phyloP scores from a whole-genome alignment of 2,888 invertebrate genomes.

The Dicyrtoma fusca region DNA sequence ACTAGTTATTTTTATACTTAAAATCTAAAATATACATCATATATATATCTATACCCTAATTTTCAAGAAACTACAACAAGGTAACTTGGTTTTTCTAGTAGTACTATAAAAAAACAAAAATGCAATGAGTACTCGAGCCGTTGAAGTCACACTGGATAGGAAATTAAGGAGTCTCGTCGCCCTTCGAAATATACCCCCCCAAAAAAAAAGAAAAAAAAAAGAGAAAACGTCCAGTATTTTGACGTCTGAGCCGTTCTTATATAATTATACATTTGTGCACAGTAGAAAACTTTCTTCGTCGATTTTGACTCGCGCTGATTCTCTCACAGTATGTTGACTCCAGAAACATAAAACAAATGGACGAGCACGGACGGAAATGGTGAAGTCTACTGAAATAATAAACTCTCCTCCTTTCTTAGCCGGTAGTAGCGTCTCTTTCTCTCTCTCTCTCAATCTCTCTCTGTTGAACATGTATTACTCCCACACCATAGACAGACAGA shows the following conservation, averaged over 20 bases:
- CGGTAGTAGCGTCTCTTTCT: background rate
- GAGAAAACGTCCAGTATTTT: constrained; percentile 1
- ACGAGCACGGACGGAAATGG: background rate
- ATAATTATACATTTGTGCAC: constrained; percentile 15
- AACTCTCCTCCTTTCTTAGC: background rate
- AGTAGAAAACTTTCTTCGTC: background rate
- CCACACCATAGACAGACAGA: background rate
- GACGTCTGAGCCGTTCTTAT: constrained; percentile 6
- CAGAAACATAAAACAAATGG: background rate
- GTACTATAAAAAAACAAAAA: too few species aligned
- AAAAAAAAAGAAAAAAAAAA: too few species aligned
- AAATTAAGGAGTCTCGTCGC: constrained; percentile 13
- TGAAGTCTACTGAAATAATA: too few species aligned
- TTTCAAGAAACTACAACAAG: too few species aligned
- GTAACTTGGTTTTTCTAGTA: too few species aligned
- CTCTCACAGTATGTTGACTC: constrained; percentile 10
- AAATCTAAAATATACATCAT: too few species aligned
- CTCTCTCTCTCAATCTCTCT: constrained; percentile 1
- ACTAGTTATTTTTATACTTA: too few species aligned
- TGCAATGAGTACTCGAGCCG: background rate
- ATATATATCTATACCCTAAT: too few species aligned
- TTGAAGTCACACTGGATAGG: background rate
- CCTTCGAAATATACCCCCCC: background rate
- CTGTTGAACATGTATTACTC: background rate
- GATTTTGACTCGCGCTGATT: background rate